Evolutionary conservation across 2,888 invertebrate genomes (phyloP), one percentile per base, ranked within the genome.

Genomic region (Cyrtodaria siliqua): DNA sequence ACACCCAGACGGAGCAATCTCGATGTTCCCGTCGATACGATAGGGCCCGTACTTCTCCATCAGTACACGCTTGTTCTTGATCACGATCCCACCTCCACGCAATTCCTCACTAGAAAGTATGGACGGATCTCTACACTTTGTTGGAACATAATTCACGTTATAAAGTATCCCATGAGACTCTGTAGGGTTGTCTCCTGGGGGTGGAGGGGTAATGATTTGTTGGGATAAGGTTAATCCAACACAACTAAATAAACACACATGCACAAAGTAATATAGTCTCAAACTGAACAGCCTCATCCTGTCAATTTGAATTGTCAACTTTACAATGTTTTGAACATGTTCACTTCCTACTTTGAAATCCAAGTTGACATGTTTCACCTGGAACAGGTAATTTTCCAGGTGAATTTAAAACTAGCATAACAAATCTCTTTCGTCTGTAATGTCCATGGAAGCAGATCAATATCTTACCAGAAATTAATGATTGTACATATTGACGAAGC

Each of bases 81-180:
- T 66, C 4, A 66, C 57, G 0, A 80, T 77, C 8, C 73, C 74
- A n/a, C 83, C 84, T 20, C 79, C 83, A 23, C 66, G 23, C 27
- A 84, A 64, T 9, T 78, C 73, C 12, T 56, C 52, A 4, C 56
- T 50, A n/a, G 42, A 56, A 33, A 82, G 16, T 1, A 86, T 53
- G 3, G 49, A 68, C 1, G 90, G 90, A 38, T 85, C 82, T 20
- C 67, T 68, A 56, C 90, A 90, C n/a, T 76, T 74, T 1, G 49
- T 24, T 2, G 90, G 89, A 6, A 89, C 78, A 44, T 87, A 83
- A 20, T 75, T 40, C 0, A 90, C 63, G 69, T 87, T 87, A 74
- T 88, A 90, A 9, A 90, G 79, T 6, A 83, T 83, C 8, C 88
- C 88, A 60, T 90, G 86, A 0, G 88, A 80, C 50, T 88, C 85